Evolutionary conservation across 2,888 invertebrate genomes (phyloP).

Genomic region (Stratiomys singularior): DNA sequence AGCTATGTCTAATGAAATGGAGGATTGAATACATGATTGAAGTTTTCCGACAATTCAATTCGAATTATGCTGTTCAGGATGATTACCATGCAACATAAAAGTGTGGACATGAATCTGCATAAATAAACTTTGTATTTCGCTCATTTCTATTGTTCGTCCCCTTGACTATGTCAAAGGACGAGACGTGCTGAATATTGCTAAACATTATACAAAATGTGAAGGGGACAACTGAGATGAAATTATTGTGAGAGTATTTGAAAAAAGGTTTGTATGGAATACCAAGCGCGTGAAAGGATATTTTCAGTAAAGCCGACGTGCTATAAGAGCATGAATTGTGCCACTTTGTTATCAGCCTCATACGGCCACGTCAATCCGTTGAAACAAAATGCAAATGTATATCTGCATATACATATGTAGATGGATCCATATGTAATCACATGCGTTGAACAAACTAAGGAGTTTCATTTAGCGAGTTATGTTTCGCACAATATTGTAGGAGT

Average conservation of each 20-base stretch:
- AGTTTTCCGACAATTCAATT: conserved; percentile 38
- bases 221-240: background rate
- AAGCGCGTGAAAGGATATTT: background rate
- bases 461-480: conserved; percentile 4
- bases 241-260: background rate
- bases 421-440: too few relatives aligned
- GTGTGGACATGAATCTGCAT: conserved; percentile 16
- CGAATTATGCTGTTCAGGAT: background rate
- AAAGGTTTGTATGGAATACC: background rate
- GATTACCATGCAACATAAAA: background rate
- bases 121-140: conserved; percentile 35
- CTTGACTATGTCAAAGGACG: background rate
- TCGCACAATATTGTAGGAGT: conserved; percentile 9
- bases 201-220: background rate
- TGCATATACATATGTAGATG: background rate
- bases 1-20: background rate
- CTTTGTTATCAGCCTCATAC: too few relatives aligned
- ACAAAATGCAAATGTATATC: background rate
- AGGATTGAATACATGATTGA: background rate
- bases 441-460: too few relatives aligned
- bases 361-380: background rate
- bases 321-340: too few relatives aligned
- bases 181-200: background rate
- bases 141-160: background rate
- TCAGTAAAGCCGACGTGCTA: background rate